phyloP scores from a whole-genome alignment of 2,113 vertebrate genomes.

The Alosa alosa region DNA sequence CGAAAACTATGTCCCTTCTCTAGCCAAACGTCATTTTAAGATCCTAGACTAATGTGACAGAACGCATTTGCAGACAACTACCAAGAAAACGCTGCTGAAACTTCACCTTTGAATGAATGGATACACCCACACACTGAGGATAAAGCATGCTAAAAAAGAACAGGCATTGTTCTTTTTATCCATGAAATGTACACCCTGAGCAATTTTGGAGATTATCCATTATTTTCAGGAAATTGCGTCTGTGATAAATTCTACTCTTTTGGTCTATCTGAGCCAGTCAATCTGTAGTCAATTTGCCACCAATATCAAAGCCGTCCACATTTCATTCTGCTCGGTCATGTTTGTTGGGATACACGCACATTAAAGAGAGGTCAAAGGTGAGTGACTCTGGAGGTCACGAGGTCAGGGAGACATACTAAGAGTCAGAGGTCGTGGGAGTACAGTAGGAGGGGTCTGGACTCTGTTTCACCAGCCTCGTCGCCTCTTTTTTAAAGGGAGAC shows the following conservation, averaged over 20 bases:
- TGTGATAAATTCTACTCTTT: not conserved
- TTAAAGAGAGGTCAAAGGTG: conserved; percentile 55
- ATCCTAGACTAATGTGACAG: not conserved
- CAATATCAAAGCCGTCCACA: not conserved
- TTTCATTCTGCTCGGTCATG: conserved; percentile 29
- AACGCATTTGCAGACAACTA: not conserved
- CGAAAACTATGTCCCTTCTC: not conserved
- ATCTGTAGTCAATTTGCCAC: conserved; percentile 37
- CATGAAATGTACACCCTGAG: not conserved
- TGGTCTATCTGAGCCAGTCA: conserved; percentile 22
- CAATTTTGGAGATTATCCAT: not conserved
- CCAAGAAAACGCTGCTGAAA: not conserved
- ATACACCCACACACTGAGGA: not conserved
- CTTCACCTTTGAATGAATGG: not conserved
- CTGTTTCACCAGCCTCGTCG: not conserved
- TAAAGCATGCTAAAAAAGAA: not conserved
- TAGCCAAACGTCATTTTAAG: not conserved
- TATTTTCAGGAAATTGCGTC: not conserved
- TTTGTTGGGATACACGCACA: conserved; percentile 30
- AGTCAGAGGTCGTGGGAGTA: conserved; percentile 69
- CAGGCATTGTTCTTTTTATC: not conserved
- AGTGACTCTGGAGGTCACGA: conserved; percentile 55
- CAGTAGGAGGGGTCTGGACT: conserved; percentile 61
- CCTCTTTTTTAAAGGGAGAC: not conserved
- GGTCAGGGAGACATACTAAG: conserved; percentile 68